Conservation (phyloP, 2,888 invertebrate species). For the Drosophila differens region DNA sequence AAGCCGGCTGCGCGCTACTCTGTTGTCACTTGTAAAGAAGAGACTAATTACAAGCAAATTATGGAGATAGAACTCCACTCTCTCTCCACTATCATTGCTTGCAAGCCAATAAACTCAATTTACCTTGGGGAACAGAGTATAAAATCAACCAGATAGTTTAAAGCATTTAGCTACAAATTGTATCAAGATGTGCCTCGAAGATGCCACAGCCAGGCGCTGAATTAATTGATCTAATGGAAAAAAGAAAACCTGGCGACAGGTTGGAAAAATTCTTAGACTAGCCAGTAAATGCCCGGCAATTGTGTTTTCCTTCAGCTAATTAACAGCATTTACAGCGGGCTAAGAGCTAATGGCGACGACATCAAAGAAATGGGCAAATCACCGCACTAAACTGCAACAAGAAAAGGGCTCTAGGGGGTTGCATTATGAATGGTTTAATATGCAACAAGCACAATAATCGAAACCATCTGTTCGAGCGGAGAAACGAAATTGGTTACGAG, state of each 20-base stretch:
- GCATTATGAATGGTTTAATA: conserved; percentile 30
- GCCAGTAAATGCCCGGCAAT: conserved; percentile 62
- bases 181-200: conserved; percentile 64
- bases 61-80: background rate
- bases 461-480: conserved; percentile 21
- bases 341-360: conserved; percentile 30
- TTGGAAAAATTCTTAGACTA: conserved; percentile 39
- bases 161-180: conserved; percentile 56
- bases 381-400: conserved; percentile 36
- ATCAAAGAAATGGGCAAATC: conserved; percentile 49
- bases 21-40: background rate
- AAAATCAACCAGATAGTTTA: conserved; percentile 19
- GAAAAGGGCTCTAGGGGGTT: conserved; percentile 24
- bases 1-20: background rate
- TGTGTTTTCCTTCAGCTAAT: conserved; percentile 62
- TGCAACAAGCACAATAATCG: conserved; percentile 34
- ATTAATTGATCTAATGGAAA: conserved; percentile 54
- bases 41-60: background rate
- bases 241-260: conserved; percentile 33
- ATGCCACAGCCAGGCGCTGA: conserved; percentile 42
- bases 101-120: background rate
- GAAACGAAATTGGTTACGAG: background rate
- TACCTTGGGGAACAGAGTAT: background rate
- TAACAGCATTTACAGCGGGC: conserved; percentile 53
- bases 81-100: background rate